phyloP scores from a whole-genome alignment of 1,140 invertebrate species.

The Grapholita molesta region DNA sequence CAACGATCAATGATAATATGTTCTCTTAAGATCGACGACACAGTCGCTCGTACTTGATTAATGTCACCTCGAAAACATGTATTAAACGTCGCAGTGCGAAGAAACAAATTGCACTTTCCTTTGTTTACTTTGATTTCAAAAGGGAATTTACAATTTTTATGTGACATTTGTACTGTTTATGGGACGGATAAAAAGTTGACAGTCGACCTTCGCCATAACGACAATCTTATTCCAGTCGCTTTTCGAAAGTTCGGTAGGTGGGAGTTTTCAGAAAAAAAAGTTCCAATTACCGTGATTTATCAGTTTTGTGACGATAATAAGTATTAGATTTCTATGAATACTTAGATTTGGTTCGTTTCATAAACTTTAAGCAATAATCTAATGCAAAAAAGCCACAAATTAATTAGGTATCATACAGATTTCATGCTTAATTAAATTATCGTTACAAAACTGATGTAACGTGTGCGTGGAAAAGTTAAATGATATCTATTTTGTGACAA shows the following conservation, averaged over 20 bases:
- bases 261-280: background rate
- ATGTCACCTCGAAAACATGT: background rate
- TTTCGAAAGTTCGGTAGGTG: background rate
- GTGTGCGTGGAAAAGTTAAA: too few relatives aligned
- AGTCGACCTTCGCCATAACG: conserved; percentile 6
- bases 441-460: too few relatives aligned
- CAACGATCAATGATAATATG: background rate
- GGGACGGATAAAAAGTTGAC: conserved; percentile 11
- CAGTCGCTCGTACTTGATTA: background rate
- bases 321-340: too few relatives aligned
- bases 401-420: too few relatives aligned
- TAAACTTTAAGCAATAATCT: too few relatives aligned
- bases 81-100: background rate
- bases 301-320: too few relatives aligned
- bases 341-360: too few relatives aligned
- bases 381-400: too few relatives aligned
- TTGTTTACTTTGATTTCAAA: conserved; percentile 9
- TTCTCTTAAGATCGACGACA: background rate
- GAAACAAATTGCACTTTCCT: conserved; percentile 10
- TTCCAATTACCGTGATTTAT: background rate
- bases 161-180: conserved; percentile 16
- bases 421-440: too few relatives aligned
- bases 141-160: conserved; percentile 5
- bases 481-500: too few relatives aligned
- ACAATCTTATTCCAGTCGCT: background rate